A percentile compares a stretch with the other conserved stretches of the same genome.
Conservation (phyloP, 64 coral and sea anemone genomes). For the Platygyra sinensis region DNA sequence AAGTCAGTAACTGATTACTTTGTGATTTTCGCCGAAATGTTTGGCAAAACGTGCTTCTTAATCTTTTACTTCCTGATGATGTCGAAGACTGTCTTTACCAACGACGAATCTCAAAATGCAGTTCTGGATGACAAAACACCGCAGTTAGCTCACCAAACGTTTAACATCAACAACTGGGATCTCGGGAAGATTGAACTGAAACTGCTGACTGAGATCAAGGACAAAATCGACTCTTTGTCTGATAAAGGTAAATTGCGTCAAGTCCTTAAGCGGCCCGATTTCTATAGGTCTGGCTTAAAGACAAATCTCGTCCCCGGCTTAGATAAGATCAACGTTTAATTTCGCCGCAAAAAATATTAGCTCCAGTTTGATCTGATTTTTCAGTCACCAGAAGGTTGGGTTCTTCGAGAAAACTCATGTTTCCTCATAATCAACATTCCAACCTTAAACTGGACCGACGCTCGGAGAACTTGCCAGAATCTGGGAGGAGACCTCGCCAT, state of each 20-base stretch:
- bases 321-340: no score
- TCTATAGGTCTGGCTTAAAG: no score
- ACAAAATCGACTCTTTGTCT: constrained; percentile 11
- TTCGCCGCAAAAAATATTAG: background rate
- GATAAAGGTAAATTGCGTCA: background rate
- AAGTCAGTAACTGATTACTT: no score
- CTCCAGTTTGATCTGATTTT: background rate
- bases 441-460: background rate
- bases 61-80: no score
- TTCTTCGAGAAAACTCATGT: background rate
- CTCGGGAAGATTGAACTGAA: background rate
- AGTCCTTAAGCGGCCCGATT: no score
- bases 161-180: constrained; percentile 24
- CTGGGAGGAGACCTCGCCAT: constrained; percentile 17
- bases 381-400: constrained; percentile 6
- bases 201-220: constrained; percentile 2
- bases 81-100: no score
- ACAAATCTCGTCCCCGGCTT: no score
- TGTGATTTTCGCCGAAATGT: no score
- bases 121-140: background rate
- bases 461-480: constrained; percentile 17
- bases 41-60: no score
- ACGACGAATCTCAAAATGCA: no score
- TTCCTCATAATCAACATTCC: constrained; percentile 9
- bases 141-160: background rate